A percentile compares a stretch with the other conserved stretches of the same genome.
phyloP scores from a whole-genome alignment of 1,140 invertebrate genomes.

The Phocides pigmalion region DNA sequence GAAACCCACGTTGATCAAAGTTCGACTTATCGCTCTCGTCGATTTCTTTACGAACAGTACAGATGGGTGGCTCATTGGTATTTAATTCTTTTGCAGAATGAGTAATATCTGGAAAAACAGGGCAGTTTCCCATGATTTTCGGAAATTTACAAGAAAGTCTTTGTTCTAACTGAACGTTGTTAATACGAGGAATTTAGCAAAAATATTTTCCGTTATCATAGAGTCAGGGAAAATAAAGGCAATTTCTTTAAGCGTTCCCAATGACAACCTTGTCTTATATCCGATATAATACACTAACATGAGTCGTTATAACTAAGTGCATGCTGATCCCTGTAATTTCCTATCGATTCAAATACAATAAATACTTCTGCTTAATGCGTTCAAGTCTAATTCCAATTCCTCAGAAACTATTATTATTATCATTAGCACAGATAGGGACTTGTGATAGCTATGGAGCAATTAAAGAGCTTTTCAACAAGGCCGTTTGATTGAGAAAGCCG shows the following conservation, averaged over 20 bases:
- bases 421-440: slow-evolving; percentile 8
- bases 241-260: too few relatives aligned
- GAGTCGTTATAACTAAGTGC: background rate
- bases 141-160: too few relatives aligned
- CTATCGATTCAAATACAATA: background rate
- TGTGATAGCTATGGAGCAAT: slow-evolving; percentile 16
- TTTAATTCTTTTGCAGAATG: slow-evolving; percentile 2
- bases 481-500: slow-evolving; percentile 44
- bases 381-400: background rate
- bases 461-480: slow-evolving; percentile 32
- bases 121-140: too few relatives aligned
- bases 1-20: slow-evolving; percentile 36
- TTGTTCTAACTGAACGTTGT: too few relatives aligned
- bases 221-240: too few relatives aligned
- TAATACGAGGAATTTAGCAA: too few relatives aligned
- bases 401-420: slow-evolving; percentile 9
- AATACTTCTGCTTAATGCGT: background rate
- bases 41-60: slow-evolving; percentile 8
- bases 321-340: slow-evolving; percentile 6
- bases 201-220: too few relatives aligned
- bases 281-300: background rate
- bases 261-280: too few relatives aligned
- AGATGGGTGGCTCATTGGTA: slow-evolving; percentile 2
- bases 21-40: slow-evolving; percentile 21
- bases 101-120: too few relatives aligned